A percentile compares a stretch with the other conserved stretches of the same genome.
These are phyloP conservation scores for Pseudoips prasinana DNA, from an alignment of 2,888 invertebrate species.

Conservation along the genomic window DNA sequence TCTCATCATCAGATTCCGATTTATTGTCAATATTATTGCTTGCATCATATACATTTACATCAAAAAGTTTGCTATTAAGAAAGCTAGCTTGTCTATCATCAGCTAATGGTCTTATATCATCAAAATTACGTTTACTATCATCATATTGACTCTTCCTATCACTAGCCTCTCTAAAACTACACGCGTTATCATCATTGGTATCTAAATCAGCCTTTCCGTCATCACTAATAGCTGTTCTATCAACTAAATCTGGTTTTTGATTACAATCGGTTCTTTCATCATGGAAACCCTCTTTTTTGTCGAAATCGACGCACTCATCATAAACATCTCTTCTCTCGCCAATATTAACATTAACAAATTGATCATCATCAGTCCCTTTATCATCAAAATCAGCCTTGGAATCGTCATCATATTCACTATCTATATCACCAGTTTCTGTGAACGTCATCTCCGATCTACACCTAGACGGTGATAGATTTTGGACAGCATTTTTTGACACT, in stretches of 20 bases:
- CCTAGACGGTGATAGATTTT: slow-evolving; percentile 60
- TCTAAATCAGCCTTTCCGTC: neutral
- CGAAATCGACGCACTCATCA: neutral
- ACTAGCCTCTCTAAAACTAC: too few relatives aligned
- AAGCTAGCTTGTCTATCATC: too few relatives aligned
- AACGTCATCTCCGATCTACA: slow-evolving; percentile 30
- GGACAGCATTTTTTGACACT: slow-evolving; percentile 65
- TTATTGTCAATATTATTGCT: too few relatives aligned
- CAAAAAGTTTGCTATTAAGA: too few relatives aligned
- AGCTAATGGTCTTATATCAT: too few relatives aligned
- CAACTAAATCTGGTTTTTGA: too few relatives aligned
- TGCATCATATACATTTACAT: too few relatives aligned
- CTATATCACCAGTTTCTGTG: slow-evolving; percentile 46
- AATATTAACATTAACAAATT: neutral
- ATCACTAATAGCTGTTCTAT: too few relatives aligned
- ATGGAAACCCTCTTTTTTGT: neutral
- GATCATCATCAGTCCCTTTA: neutral
- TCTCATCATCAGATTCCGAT: too few relatives aligned
- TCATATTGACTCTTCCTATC: too few relatives aligned
- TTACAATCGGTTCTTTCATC: neutral
- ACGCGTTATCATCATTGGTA: too few relatives aligned
- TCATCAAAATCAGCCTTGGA: slow-evolving; percentile 10
- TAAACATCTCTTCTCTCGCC: neutral
- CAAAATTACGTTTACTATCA: too few relatives aligned
- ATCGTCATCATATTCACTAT: slow-evolving; percentile 21